Percentiles rank a stretch among this genome's conserved stretches.
Evolutionary conservation across 2,888 invertebrate genomes (phyloP).

Genomic region (Chloroclystis v-ata): DNA sequence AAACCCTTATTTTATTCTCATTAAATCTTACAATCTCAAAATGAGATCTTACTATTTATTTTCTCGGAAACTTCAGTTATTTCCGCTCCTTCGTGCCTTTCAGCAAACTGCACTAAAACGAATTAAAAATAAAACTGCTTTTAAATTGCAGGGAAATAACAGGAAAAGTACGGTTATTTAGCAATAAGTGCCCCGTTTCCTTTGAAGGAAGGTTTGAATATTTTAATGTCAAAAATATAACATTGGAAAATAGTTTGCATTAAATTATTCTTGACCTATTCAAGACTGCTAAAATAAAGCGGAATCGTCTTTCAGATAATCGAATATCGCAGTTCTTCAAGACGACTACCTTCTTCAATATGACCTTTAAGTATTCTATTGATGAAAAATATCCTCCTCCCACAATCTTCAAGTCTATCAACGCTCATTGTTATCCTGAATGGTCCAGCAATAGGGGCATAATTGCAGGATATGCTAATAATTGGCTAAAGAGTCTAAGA

Average conservation of each 20-base stretch:
- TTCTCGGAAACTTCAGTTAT: slow-evolving; percentile 28
- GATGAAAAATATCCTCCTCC: slow-evolving; percentile 11
- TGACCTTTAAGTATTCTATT: no score
- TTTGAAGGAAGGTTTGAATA: not conserved
- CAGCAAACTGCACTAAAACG: slow-evolving; percentile 20
- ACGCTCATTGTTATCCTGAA: slow-evolving; percentile 22
- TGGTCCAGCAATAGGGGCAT: slow-evolving; percentile 45
- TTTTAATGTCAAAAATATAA: no score
- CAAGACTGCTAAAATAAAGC: no score
- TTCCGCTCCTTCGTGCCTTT: slow-evolving; percentile 31
- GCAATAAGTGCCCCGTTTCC: not conserved
- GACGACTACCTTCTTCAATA: not conserved
- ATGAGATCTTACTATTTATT: slow-evolving; percentile 14
- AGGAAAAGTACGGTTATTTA: slow-evolving; percentile 9
- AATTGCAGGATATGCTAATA: slow-evolving; percentile 72
- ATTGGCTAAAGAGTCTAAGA: slow-evolving; percentile 60
- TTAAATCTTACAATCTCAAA: slow-evolving; percentile 10
- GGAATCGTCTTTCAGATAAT: no score
- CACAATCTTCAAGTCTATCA: slow-evolving; percentile 6
- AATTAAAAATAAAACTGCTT: slow-evolving; percentile 30
- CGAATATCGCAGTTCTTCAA: no score
- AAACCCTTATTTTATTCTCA: not conserved
- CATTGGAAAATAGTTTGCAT: no score
- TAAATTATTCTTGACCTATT: no score
- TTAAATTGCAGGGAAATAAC: slow-evolving; percentile 22